Conservation (phyloP, 2,888 invertebrate species). For the Phaonia tiefii region DNA sequence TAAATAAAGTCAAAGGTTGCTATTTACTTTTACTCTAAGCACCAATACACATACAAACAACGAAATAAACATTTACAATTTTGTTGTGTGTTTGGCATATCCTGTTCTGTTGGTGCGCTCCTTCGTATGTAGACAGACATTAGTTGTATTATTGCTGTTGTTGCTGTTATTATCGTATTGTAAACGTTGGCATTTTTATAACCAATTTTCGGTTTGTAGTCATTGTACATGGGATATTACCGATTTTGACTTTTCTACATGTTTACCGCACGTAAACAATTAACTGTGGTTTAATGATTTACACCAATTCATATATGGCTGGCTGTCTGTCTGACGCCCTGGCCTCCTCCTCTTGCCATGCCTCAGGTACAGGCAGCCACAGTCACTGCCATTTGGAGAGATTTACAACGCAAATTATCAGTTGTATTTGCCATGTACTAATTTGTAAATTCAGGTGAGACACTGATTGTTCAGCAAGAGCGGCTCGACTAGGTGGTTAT, state of each 20-base stretch:
- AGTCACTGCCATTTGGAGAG: background rate
- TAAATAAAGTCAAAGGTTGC: background rate
- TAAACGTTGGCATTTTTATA: constrained; percentile 47
- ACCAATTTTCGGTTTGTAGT: constrained; percentile 33
- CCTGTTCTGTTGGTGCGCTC: background rate
- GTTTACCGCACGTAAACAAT: constrained; percentile 60
- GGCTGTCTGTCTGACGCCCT: background rate
- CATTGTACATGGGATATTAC: background rate
- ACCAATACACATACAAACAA: background rate
- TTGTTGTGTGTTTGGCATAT: background rate
- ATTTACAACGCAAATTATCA: constrained; percentile 25
- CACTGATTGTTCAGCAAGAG: too few species aligned
- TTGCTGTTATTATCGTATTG: constrained; percentile 31
- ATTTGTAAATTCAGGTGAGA: constrained; percentile 18
- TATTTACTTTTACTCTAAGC: background rate
- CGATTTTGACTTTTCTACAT: constrained; percentile 45
- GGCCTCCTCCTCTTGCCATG: background rate
- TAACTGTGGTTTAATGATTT: constrained; percentile 56
- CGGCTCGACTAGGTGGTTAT: background rate
- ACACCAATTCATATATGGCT: constrained; percentile 20
- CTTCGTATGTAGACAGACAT: constrained; percentile 4
- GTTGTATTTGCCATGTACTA: constrained; percentile 1
- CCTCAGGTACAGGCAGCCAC: background rate
- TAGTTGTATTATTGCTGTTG: constrained; percentile 1
- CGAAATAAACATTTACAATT: background rate